A percentile compares a stretch with the other conserved stretches of the same genome.
phyloP scores from a whole-genome alignment of 2,113 vertebrate species.

The Tiliqua scincoides region DNA sequence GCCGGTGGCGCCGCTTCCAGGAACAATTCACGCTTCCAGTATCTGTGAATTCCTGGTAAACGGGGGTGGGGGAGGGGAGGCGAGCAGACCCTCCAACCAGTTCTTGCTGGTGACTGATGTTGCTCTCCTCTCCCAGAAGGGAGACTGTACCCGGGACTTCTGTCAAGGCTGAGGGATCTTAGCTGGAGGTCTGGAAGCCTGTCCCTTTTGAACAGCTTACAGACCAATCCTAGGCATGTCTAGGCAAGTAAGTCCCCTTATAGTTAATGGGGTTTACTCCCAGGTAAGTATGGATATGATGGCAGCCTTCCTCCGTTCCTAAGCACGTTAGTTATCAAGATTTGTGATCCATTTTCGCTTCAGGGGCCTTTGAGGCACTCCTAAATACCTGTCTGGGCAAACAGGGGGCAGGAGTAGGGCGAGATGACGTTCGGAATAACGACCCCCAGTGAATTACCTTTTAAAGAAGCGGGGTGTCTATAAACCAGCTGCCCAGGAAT shows the following conservation, averaged over 20 bases:
- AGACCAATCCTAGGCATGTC: no score
- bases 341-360: not conserved
- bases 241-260: no score
- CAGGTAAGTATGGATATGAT: no score
- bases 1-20: not conserved
- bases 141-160: not conserved
- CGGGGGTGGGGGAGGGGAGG: no score
- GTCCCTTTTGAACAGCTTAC: not conserved
- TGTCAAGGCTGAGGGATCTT: no score
- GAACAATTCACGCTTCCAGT: no score
- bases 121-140: not conserved
- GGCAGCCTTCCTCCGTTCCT: not conserved
- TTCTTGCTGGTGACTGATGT: not conserved
- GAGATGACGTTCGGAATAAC: not conserved
- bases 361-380: not conserved
- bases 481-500: not conserved
- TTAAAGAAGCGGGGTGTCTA: accelerated
- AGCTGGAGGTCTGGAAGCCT: not conserved
- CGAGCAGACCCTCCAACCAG: not conserved
- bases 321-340: not conserved
- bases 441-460: not conserved
- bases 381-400: not conserved
- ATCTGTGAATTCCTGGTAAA: no score
- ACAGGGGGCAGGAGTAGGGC: not conserved
- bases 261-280: no score